Evolutionary conservation across 1,140 invertebrate genomes (phyloP).

Genomic region (Sycophaga agraensis): DNA sequence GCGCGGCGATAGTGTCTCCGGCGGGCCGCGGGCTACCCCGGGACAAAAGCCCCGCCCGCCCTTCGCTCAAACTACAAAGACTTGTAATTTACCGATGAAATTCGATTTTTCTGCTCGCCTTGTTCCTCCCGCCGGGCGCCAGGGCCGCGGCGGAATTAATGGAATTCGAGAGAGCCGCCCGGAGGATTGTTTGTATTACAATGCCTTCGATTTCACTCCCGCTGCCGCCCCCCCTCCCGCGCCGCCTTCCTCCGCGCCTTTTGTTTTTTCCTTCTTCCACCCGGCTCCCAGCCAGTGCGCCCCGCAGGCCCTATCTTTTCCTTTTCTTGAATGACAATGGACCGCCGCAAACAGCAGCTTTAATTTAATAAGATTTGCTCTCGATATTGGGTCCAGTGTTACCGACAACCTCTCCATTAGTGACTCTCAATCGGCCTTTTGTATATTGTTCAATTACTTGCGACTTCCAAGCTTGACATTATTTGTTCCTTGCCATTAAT

Average conservation of each 20-base stretch:
- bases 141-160: conserved; percentile 12
- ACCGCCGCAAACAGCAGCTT: background rate
- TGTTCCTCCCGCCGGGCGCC: background rate
- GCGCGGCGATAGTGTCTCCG: too few relatives aligned
- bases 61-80: conserved; percentile 22
- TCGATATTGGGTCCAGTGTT: background rate
- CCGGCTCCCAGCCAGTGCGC: too few relatives aligned
- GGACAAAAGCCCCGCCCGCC: conserved; percentile 20
- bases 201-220: background rate
- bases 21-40: too few relatives aligned
- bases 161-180: background rate
- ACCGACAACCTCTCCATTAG: too few relatives aligned
- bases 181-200: conserved; percentile 21
- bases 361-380: conserved; percentile 11
- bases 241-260: too few relatives aligned
- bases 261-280: too few relatives aligned
- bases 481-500: too few relatives aligned
- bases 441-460: too few relatives aligned
- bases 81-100: conserved; percentile 28
- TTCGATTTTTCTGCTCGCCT: conserved; percentile 26
- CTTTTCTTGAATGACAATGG: background rate
- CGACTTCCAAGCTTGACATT: too few relatives aligned
- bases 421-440: too few relatives aligned
- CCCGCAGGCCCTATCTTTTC: too few relatives aligned
- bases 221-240: too few relatives aligned